Base-by-base conservation (phyloP, 2,888 invertebrate genomes). In the Dryobota labecula region DNA sequence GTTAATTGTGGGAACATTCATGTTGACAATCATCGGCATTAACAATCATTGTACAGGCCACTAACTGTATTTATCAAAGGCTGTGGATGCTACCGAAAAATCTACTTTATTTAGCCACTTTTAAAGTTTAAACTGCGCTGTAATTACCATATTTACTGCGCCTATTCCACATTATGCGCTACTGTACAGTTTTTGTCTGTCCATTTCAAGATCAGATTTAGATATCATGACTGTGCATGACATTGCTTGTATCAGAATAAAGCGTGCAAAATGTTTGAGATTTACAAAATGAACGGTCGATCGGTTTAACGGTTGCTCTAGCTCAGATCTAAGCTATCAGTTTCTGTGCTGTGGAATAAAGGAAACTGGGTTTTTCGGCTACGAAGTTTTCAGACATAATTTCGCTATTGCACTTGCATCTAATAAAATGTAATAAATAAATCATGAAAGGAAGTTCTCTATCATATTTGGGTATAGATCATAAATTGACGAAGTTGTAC, bases 1-100 rank as follows among this genome's bases (percentile, higher is more conserved):
- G 66, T 80, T 82, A 85, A 87, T 84, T 83, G 86, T 88, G 83
- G 78, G 86, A 88, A 86, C 70, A 74, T 82, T 72, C 57, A 74
- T 74, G 75, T 76, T 78, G 83, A 83, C 85, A 83, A 82, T 83
- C 78, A 80, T 70, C 58, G 71, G 51, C 58, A 72, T 73, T 80
- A 83, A 83, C 76, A 61, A 76, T 83, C 63, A 67, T 33, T 70
- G 54, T 65, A 61, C 60, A 76, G 30, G 7, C 24, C 57, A 82
- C 36, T 79, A 84, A 72, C 83, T 70, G 73, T 70, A 70, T 38
- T n/a, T n/a, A 51, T 66, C 13, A 70, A 53, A 71, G 30, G 5
- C 11, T 43, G 4, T 18, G 3, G 20, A 41, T 15, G 43, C 27
- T 51, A 56, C 6, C 4, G 27, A 61, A 75, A 65, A 54, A 47